Percentiles rank a stretch among this genome's conserved stretches.
phyloP scores from a whole-genome alignment of 37 sponge, comb jelly and placozoan genomes.

The Axinella damicornis region DNA sequence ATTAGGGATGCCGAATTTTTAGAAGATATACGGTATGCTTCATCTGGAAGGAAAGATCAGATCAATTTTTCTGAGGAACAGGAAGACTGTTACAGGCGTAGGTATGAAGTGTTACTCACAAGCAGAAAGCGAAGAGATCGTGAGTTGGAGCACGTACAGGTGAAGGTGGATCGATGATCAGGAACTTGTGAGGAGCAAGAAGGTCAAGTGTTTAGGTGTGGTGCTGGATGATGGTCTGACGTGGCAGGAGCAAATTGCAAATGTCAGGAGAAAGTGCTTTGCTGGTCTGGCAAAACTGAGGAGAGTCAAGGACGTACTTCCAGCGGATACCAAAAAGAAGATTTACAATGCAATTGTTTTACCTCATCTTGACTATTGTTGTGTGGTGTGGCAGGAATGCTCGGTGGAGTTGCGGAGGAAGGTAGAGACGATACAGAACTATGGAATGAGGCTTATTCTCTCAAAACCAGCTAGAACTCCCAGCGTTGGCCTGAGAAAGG shows the following conservation, averaged over 20 bases:
- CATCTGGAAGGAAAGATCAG: constrained; percentile 41
- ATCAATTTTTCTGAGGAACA: constrained; percentile 25
- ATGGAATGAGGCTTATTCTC: constrained; percentile 22
- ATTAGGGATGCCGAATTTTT: too few species aligned
- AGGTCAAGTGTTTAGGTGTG: too few species aligned
- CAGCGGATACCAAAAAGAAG: not conserved
- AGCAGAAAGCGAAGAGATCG: too few species aligned
- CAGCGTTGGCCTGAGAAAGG: too few species aligned
- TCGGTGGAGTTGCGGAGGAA: not conserved
- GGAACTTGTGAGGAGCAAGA: too few species aligned
- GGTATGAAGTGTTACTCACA: too few species aligned
- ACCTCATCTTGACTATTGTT: constrained; percentile 36
- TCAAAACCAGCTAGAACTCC: too few species aligned
- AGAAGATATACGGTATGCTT: constrained; percentile 6
- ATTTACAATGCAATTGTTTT: constrained; percentile 5
- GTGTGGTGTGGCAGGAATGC: constrained; percentile 35
- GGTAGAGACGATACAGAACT: constrained; percentile 20
- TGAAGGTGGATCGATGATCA: too few species aligned
- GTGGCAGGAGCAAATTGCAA: constrained; percentile 9
- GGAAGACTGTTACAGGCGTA: too few species aligned
- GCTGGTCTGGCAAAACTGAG: constrained; percentile 3
- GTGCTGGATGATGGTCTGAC: constrained; percentile 34
- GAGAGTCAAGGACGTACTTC: constrained; percentile 17
- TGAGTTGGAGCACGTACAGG: too few species aligned
- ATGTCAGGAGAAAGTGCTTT: constrained; percentile 16